phyloP scores from a whole-genome alignment of 2,888 invertebrate species.

The Orchestes rusci region DNA sequence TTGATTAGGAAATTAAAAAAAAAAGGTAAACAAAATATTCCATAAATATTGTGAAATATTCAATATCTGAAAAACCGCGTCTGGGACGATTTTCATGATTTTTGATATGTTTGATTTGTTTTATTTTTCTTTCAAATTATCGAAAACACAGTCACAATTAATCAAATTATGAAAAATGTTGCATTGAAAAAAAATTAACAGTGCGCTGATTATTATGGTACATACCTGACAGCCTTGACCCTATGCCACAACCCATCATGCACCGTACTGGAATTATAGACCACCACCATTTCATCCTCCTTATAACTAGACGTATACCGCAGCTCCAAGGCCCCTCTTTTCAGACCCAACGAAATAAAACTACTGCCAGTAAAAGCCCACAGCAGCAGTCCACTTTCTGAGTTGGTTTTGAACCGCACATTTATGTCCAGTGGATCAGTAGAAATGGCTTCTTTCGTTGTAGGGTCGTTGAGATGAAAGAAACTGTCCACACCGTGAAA shows the following conservation, averaged over 20 bases:
- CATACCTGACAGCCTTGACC: constrained; percentile 67
- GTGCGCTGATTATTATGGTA: too few species aligned
- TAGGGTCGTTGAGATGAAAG: constrained; percentile 79
- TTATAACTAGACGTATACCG: constrained; percentile 81
- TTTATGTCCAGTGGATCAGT: constrained; percentile 83
- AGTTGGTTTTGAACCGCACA: constrained; percentile 72
- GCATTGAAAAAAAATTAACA: too few species aligned
- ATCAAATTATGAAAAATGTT: too few species aligned
- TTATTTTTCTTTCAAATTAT: too few species aligned
- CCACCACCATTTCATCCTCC: constrained; percentile 76
- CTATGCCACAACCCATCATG: constrained; percentile 87
- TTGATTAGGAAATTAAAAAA: too few species aligned
- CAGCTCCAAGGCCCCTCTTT: constrained; percentile 65
- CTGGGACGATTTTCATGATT: too few species aligned
- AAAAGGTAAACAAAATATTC: too few species aligned
- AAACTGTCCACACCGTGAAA: constrained; percentile 81
- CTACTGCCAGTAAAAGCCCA: constrained; percentile 72
- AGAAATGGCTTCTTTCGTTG: constrained; percentile 76
- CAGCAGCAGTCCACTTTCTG: constrained; percentile 67
- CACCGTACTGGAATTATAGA: constrained; percentile 77
- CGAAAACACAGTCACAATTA: too few species aligned
- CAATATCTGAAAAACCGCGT: too few species aligned
- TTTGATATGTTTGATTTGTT: too few species aligned
- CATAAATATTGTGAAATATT: too few species aligned
- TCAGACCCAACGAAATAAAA: constrained; percentile 79